Conservation (phyloP, 92 coral and sea anemone species). For the Porites divaricata region DNA sequence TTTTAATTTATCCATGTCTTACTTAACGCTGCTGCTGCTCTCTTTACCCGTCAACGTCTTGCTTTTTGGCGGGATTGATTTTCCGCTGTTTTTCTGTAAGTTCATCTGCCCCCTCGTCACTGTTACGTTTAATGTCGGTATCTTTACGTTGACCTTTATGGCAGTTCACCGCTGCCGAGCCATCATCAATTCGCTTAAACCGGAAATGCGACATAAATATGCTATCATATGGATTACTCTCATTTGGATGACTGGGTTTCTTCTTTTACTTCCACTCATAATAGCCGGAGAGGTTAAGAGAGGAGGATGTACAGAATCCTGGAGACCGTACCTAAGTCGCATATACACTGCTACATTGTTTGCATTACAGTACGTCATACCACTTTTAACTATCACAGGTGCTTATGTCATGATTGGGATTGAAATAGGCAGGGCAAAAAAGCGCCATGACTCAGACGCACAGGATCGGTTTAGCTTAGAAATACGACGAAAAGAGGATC, state of each 20-base stretch:
- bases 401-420: slow-evolving; percentile 69
- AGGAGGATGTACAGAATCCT: slow-evolving; percentile 62
- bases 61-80: slow-evolving; percentile 43
- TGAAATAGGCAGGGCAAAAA: slow-evolving; percentile 51
- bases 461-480: slow-evolving; percentile 30
- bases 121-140: slow-evolving; percentile 55
- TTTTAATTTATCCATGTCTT: slow-evolving; percentile 54
- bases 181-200: slow-evolving; percentile 50
- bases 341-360: slow-evolving; percentile 63
- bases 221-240: slow-evolving; percentile 43
- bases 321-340: slow-evolving; percentile 48
- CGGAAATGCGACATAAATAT: slow-evolving; percentile 52
- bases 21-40: slow-evolving; percentile 50
- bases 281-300: slow-evolving; percentile 40
- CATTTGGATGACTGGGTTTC: slow-evolving; percentile 43
- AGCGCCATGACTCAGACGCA: slow-evolving; percentile 18
- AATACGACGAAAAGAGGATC: slow-evolving; percentile 52
- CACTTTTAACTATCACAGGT: slow-evolving; percentile 58
- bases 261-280: slow-evolving; percentile 47
- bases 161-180: slow-evolving; percentile 66
- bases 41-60: slow-evolving; percentile 54
- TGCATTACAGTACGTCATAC: slow-evolving; percentile 69
- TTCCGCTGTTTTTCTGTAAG: slow-evolving; percentile 57
- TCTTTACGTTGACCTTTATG: slow-evolving; percentile 64
- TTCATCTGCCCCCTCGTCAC: slow-evolving; percentile 53